These are phyloP conservation scores for Phenganax marumi DNA, from an alignment of 92 coral and sea anemone genomes.

Conservation along the genomic window DNA sequence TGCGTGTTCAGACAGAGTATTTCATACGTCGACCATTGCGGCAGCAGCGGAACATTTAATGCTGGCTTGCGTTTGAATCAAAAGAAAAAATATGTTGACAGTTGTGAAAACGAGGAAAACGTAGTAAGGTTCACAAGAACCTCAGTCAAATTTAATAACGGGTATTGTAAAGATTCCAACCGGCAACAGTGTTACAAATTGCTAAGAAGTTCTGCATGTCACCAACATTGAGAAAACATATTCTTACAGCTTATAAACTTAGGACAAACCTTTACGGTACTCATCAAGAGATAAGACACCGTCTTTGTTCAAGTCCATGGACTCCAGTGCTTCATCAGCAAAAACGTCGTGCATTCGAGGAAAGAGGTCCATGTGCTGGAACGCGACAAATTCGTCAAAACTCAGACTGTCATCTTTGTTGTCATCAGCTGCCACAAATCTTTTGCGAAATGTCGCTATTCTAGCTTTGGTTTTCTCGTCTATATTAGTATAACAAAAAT, in stretches of 20 bases:
- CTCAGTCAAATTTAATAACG: no score
- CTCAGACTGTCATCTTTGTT: conserved; percentile 68
- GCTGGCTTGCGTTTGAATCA: no score
- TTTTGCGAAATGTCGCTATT: conserved; percentile 20
- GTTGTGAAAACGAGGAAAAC: no score
- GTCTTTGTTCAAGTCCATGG: conserved; percentile 72
- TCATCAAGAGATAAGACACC: conserved; percentile 71
- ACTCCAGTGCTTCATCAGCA: conserved; percentile 57
- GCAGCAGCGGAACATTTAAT: no score
- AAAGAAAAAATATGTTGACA: no score
- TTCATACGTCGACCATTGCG: no score
- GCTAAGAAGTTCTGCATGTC: no score
- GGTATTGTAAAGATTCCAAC: no score
- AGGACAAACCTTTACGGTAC: conserved; percentile 5
- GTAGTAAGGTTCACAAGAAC: no score
- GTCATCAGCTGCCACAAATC: conserved; percentile 79
- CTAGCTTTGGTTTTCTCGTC: neutral
- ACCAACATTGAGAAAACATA: no score
- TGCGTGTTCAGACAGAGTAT: no score
- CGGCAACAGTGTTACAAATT: no score
- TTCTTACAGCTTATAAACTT: neutral
- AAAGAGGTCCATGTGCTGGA: conserved; percentile 63
- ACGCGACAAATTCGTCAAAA: conserved; percentile 65
- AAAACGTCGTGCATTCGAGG: conserved; percentile 61
- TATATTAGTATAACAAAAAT: neutral